phyloP scores from a whole-genome alignment of 2,113 vertebrate genomes.

The Phalacrocorax carbo region DNA sequence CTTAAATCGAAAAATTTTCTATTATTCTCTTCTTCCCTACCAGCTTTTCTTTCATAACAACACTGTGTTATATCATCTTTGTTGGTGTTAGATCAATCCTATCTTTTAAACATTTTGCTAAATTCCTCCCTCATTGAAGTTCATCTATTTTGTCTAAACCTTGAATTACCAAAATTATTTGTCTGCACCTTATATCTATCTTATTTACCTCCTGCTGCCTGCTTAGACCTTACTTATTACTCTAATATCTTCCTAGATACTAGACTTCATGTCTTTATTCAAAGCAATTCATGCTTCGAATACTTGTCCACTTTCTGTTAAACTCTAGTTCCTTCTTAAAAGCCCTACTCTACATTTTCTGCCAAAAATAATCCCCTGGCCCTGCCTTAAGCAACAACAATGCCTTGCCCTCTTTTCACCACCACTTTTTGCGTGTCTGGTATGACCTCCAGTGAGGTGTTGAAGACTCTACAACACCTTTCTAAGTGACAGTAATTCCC shows the following conservation, averaged over 20 bases:
- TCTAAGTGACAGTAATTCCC: background rate
- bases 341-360: background rate
- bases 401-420: background rate
- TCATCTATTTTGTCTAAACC: background rate
- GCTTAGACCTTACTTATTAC: background rate
- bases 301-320: background rate
- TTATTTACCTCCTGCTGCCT: background rate
- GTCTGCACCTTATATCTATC: background rate
- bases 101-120: background rate
- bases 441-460: no score
- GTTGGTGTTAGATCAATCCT: background rate
- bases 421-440: background rate
- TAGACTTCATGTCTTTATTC: background rate
- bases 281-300: background rate
- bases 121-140: background rate
- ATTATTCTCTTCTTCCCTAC: background rate
- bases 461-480: background rate
- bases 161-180: background rate
- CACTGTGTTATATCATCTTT: fast-evolving
- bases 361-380: background rate
- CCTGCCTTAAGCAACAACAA: background rate
- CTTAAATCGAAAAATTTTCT: background rate
- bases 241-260: background rate
- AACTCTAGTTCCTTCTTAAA: background rate
- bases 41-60: background rate